Base-by-base conservation (phyloP, 2,888 invertebrate species). In the Drosophila cognata region DNA sequence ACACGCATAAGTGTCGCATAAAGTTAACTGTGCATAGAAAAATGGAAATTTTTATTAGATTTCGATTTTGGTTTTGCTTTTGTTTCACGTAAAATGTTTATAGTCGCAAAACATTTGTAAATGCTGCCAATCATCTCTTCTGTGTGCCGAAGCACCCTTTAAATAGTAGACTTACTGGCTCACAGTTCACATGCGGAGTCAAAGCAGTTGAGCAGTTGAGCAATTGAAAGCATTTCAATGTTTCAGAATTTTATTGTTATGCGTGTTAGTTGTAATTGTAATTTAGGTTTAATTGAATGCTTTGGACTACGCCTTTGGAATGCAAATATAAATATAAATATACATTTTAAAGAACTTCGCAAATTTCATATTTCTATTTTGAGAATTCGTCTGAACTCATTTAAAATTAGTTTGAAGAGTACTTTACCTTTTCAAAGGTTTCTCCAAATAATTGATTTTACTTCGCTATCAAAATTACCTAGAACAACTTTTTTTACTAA, bases 1-100 rank as follows among this genome's bases (percentile, higher is more conserved):
- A 87, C 77, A 82, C 88, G 72, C 89, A 81, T 84, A 90, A 87
- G 76, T 89, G 90, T 90, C 87, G 80, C 89, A 90, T 88, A 87
- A 87, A 87, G 90, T 90, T 87, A 87, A 90, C 80, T 77, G 87
- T 74, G 84, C 82, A 88, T 86, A 77, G 89, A 84, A 88, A 90
- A 86, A 87, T 87, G 80, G 73, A 80, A 86, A 88, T 79, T 90
- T 90, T 88, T 87, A 87, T 87, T 88, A 86, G 77, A 87, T 89
- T 90, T 79, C 77, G 77, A 82, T 88, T 77, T 74, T 79, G 66
- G 68, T 55, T 57, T 48, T 33, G 21, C 25, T 36, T 80, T 70
- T 82, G 74, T 77, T 73, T 71, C 57, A 55, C 58, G 43, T 59
- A 74, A 84, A 84, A 88, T 82, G 83, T 82, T 89, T 85, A 80